phyloP scores from a whole-genome alignment of 92 coral and sea anemone species.

The Ricordea florida region DNA sequence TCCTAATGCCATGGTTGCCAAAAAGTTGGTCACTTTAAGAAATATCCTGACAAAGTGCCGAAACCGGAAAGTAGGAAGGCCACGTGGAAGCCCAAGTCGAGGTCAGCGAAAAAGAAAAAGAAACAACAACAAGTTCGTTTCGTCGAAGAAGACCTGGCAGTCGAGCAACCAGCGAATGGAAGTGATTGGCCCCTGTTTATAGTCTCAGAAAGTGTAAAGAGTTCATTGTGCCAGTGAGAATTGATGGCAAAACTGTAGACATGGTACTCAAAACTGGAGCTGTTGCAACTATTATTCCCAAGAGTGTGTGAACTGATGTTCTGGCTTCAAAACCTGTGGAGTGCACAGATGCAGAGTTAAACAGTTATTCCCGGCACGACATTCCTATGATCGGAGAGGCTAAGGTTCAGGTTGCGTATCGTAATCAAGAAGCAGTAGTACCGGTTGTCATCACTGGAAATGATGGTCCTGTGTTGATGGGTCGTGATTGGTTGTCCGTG shows the following conservation, averaged over 20 bases:
- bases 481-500: slow-evolving; percentile 46
- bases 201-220: slow-evolving; percentile 25
- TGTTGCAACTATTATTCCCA: slow-evolving; percentile 12
- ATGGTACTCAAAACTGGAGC: slow-evolving; percentile 45
- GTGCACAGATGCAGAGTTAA: neutral
- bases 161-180: slow-evolving; percentile 8
- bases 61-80: neutral
- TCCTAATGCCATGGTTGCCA: slow-evolving; percentile 51
- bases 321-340: slow-evolving; percentile 32
- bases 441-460: slow-evolving; percentile 32
- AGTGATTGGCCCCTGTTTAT: slow-evolving; percentile 38
- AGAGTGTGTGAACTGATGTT: slow-evolving; percentile 22
- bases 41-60: slow-evolving; percentile 28
- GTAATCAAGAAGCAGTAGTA: slow-evolving; percentile 21
- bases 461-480: slow-evolving; percentile 36
- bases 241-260: slow-evolving; percentile 24
- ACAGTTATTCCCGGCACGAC: slow-evolving; percentile 35
- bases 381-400: slow-evolving; percentile 32
- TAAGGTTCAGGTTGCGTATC: slow-evolving; percentile 20
- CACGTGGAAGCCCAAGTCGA: neutral
- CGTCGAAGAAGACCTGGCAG: neutral
- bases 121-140: neutral
- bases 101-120: slow-evolving; percentile 13
- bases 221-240: neutral
- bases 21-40: slow-evolving; percentile 33